phyloP scores from a whole-genome alignment of 1,140 invertebrate species.

The Solenopsis invicta region DNA sequence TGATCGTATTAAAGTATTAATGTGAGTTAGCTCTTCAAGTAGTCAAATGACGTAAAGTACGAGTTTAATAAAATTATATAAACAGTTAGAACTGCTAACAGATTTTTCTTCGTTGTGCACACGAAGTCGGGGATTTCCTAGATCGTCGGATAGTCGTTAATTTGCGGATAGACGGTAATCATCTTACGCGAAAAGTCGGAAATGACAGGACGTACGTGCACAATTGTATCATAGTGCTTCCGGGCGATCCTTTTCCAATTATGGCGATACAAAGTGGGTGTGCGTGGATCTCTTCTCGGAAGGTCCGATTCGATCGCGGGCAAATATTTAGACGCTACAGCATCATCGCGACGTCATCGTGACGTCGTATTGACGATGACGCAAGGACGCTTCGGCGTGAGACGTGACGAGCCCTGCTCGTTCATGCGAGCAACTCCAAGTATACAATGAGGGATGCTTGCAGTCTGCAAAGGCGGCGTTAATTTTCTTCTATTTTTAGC shows the following conservation, averaged over 20 bases:
- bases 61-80: conserved; percentile 15
- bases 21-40: not conserved
- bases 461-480: conserved; percentile 23
- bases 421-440: conserved; percentile 6
- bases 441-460: conserved; percentile 16
- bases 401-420: conserved; percentile 37
- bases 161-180: conserved; percentile 31
- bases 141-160: conserved; percentile 16
- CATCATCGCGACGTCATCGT: conserved; percentile 73
- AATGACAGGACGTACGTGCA: not conserved
- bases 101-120: conserved; percentile 7
- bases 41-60: not conserved
- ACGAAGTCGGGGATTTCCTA: conserved; percentile 44
- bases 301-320: conserved; percentile 61
- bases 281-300: conserved; percentile 63
- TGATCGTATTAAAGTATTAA: not conserved
- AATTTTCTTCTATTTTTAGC: conserved; percentile 68
- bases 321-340: conserved; percentile 75
- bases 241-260: conserved; percentile 62
- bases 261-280: conserved; percentile 29
- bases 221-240: conserved; percentile 67
- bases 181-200: conserved; percentile 35
- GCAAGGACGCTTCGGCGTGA: conserved; percentile 59
- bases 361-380: conserved; percentile 72
- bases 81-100: not conserved